Evolutionary conservation across 2,888 invertebrate genomes (phyloP).

Genomic region (Tinea trinotella): DNA sequence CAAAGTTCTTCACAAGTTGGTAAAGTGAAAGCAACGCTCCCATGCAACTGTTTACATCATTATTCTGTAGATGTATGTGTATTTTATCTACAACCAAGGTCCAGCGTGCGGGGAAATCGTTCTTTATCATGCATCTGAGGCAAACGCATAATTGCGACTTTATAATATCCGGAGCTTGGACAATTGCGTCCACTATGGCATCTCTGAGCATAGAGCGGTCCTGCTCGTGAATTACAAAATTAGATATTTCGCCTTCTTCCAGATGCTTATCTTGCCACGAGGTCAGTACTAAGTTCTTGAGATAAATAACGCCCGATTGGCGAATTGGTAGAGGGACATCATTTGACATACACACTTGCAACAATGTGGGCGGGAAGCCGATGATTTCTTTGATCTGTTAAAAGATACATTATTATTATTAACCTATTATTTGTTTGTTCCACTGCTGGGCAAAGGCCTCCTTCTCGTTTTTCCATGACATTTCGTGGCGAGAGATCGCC

Average conservation of each 20-base stretch:
- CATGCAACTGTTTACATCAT: constrained; percentile 90
- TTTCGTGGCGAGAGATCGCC: too few species aligned
- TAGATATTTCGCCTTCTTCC: constrained; percentile 79
- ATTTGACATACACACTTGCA: constrained; percentile 94
- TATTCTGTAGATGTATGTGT: constrained; percentile 91
- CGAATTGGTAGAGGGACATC: constrained; percentile 92
- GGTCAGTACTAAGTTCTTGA: constrained; percentile 92
- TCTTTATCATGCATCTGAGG: constrained; percentile 92
- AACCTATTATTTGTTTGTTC: too few species aligned
- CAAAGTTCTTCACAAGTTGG: constrained; percentile 93
- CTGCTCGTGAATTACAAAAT: constrained; percentile 95
- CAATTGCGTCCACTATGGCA: constrained; percentile 95
- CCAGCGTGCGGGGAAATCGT: constrained; percentile 97
- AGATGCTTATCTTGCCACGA: constrained; percentile 91
- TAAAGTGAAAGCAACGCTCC: constrained; percentile 93
- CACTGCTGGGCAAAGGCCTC: too few species aligned
- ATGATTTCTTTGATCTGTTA: constrained; percentile 78
- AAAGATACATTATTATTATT: too few species aligned
- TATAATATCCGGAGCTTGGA: constrained; percentile 92
- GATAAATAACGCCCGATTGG: constrained; percentile 96
- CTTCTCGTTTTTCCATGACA: too few species aligned
- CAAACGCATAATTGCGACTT: constrained; percentile 94
- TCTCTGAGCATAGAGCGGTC: constrained; percentile 94
- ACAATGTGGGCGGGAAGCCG: constrained; percentile 93
- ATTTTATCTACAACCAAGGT: constrained; percentile 97